Conservation (phyloP, 1,140 invertebrate species). For the Dermatophagoides farinae region DNA sequence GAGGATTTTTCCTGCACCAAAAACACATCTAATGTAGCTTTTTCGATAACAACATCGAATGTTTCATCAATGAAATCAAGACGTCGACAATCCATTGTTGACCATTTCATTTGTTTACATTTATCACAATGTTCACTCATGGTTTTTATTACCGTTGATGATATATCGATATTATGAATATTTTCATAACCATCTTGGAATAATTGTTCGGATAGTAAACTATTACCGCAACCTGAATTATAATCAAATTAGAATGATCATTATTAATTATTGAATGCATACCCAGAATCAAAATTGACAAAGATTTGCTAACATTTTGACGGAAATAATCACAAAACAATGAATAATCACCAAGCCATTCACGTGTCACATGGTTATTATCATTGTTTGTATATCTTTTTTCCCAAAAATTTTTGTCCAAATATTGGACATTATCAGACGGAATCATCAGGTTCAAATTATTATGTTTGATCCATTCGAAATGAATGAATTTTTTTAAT, state of each 20-base stretch:
- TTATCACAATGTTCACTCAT: conserved; percentile 23
- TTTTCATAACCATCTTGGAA: conserved; percentile 27
- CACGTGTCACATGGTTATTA: neutral
- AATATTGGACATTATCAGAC: neutral
- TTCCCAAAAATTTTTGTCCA: neutral
- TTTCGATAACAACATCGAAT: conserved; percentile 34
- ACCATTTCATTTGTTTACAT: conserved; percentile 23
- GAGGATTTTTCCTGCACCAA: conserved; percentile 30
- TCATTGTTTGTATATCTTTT: neutral
- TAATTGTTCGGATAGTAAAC: conserved; percentile 28
- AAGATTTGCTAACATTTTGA: neutral
- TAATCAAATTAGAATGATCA: conserved; percentile 1
- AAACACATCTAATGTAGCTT: conserved; percentile 33
- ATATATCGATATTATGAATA: conserved; percentile 32
- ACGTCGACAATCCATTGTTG: conserved; percentile 26
- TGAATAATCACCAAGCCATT: neutral
- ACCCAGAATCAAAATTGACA: neutral
- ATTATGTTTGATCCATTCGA: neutral
- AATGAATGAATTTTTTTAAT: neutral
- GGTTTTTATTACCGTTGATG: conserved; percentile 28
- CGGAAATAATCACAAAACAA: neutral
- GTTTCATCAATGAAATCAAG: conserved; percentile 22
- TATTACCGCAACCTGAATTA: conserved; percentile 32
- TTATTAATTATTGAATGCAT: neutral
- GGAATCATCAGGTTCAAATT: neutral